Base-by-base conservation (phyloP, 2,888 invertebrate genomes). In the Leptopilina myrica region DNA sequence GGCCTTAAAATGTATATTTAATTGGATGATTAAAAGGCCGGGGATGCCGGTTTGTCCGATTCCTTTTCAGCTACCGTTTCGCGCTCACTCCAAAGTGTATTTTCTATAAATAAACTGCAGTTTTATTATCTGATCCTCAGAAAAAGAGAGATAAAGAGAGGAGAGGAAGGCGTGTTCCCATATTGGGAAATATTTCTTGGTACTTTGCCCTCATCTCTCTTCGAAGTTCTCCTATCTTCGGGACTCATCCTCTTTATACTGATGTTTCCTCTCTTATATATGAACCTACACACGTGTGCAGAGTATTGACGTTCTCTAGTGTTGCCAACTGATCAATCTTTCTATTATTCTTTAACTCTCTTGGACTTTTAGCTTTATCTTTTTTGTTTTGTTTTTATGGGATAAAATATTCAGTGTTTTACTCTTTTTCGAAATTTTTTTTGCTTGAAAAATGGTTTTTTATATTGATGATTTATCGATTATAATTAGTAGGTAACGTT, bases 11-110 rank as follows among this genome's bases (percentile, higher is more conserved):
- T 20, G 33, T 53, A 56, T 73, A 53, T 53, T 73, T 73, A 73
- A 73, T 73, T 73, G 73, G 73, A 53, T 73, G 73, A 73, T 73
- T 73, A 53, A 53, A 49, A 73, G 26, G 26, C 56, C 73, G 73
- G n/a, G 53, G 56, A 26, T 73, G 73, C 53, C 69, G 20, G 53
- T 56, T 73, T 20, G 8, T 8, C 33, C 26, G 56, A 73, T 53
- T 73, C 43, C 43, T 53, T 33, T 59, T 49, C 20, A 33, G 46
- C 69, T 69, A 49, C 49, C 56, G 73, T 73, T 43, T 73, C 56
- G 26, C 56, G 26, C 73, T 73, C 49, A 49, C 49, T 9, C 73
- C 7, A 43, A 20, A 73, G 33, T 56, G 33, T 56, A 26, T 73
- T 26, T 33, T 73, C 56, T 73, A 73, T 73, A 73, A 73, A 73